Percentiles rank a stretch among this genome's conserved stretches.
Conservation (phyloP, 2,888 invertebrate genomes). For the Mesorhabditis spiculigera region DNA sequence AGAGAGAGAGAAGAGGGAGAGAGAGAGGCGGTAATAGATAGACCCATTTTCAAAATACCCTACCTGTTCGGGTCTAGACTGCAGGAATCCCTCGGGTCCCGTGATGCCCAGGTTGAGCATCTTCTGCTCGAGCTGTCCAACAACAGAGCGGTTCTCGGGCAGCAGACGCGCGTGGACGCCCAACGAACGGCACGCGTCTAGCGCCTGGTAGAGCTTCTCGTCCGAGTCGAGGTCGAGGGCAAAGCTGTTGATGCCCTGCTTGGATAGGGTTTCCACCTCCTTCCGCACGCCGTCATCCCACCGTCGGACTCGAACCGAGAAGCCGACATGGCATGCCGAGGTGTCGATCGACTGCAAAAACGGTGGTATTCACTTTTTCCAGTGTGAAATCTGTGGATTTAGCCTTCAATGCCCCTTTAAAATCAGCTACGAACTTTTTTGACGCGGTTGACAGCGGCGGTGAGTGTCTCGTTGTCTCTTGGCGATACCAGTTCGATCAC, state of each 20-base stretch:
- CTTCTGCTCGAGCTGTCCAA: constrained; percentile 69
- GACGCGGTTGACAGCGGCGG: constrained; percentile 77
- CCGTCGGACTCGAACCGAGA: constrained; percentile 17
- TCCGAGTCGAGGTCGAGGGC: constrained; percentile 96
- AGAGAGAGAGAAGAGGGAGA: neutral
- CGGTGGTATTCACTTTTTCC: neutral
- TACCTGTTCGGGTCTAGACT: constrained; percentile 44
- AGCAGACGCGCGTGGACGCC: constrained; percentile 87
- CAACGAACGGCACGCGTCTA: constrained; percentile 78
- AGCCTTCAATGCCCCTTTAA: neutral
- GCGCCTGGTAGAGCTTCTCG: constrained; percentile 71
- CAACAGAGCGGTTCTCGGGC: constrained; percentile 91
- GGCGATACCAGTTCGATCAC: constrained; percentile 46
- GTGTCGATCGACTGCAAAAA: neutral
- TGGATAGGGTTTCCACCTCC: constrained; percentile 79
- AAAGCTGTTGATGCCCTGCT: constrained; percentile 87
- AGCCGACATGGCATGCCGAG: neutral
- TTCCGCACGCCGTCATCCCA: constrained; percentile 26
- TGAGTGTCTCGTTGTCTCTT: constrained; percentile 36
- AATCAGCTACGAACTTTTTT: constrained; percentile 70
- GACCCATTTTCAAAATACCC: constrained; percentile 3
- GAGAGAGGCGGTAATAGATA: neutral
- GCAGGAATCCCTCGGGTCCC: constrained; percentile 80
- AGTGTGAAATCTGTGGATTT: neutral
- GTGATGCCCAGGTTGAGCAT: constrained; percentile 81